phyloP scores from a whole-genome alignment of 1,140 invertebrate genomes.

The Pomacea maculata region DNA sequence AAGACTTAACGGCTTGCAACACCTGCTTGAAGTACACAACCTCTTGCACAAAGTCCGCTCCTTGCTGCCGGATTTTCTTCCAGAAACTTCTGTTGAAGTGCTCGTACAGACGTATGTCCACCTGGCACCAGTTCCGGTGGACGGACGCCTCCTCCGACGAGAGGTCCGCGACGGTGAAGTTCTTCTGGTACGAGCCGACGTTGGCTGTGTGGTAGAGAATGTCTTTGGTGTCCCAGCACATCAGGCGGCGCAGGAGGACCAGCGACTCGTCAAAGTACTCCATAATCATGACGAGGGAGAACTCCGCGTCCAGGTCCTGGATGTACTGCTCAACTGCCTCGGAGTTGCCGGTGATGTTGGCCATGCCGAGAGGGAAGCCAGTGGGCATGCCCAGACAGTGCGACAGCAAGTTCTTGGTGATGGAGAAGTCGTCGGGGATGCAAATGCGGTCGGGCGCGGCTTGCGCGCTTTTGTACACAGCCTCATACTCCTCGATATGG shows the following conservation, averaged over 20 bases:
- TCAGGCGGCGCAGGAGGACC: slow-evolving; percentile 67
- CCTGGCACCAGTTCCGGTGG: slow-evolving; percentile 45
- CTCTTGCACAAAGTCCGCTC: slow-evolving; percentile 46
- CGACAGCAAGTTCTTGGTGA: slow-evolving; percentile 55
- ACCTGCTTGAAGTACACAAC: slow-evolving; percentile 42
- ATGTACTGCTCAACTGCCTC: slow-evolving; percentile 43
- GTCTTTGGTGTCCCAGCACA: slow-evolving; percentile 67
- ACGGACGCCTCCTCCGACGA: slow-evolving; percentile 5
- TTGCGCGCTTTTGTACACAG: slow-evolving; percentile 45
- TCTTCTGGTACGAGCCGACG: slow-evolving; percentile 34
- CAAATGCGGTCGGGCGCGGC: slow-evolving; percentile 39
- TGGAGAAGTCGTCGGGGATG: slow-evolving; percentile 56
- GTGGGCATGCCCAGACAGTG: slow-evolving; percentile 56
- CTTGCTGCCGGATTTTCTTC: slow-evolving; percentile 45
- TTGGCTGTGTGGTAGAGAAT: slow-evolving; percentile 48
- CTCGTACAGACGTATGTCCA: slow-evolving; percentile 56
- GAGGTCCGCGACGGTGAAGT: neutral
- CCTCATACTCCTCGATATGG: slow-evolving; percentile 52
- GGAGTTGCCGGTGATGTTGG: slow-evolving; percentile 35
- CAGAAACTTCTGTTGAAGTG: slow-evolving; percentile 56
- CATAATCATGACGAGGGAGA: slow-evolving; percentile 69
- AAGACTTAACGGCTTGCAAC: slow-evolving; percentile 35
- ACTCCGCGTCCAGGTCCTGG: slow-evolving; percentile 48
- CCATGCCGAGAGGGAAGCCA: slow-evolving; percentile 49
- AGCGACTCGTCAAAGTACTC: slow-evolving; percentile 71